Evolutionary conservation across 2,113 vertebrate species (phyloP).

Genomic region (Dascyllus trimaculatus): DNA sequence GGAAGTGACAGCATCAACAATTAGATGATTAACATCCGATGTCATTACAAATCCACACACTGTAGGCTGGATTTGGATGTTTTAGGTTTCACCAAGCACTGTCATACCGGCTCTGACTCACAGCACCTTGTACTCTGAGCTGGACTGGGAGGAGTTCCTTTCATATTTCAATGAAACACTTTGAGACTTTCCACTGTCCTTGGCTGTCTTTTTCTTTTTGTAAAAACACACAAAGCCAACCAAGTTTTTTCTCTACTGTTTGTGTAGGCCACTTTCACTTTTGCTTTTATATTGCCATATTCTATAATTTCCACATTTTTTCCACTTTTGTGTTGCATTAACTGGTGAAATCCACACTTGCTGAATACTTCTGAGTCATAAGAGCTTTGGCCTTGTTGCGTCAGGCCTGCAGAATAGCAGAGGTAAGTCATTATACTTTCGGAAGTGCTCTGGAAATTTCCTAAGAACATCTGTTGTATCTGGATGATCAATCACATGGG

Average conservation of each 20-base stretch:
- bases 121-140: background rate
- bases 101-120: constrained; percentile 22
- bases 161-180: background rate
- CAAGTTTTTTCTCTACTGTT: background rate
- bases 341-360: background rate
- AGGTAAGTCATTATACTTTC: background rate
- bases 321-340: background rate
- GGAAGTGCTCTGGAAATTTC: background rate
- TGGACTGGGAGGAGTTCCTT: background rate
- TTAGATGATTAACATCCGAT: constrained; percentile 33
- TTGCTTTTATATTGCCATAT: background rate
- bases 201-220: background rate
- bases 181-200: background rate
- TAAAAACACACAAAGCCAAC: background rate
- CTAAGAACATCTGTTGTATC: background rate
- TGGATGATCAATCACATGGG: background rate
- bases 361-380: constrained; percentile 37
- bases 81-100: background rate
- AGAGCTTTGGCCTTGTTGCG: background rate
- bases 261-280: constrained; percentile 15
- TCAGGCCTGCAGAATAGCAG: constrained; percentile 3
- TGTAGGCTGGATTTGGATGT: constrained; percentile 32
- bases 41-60: constrained; percentile 43
- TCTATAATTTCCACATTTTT: constrained; percentile 11
- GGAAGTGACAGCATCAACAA: constrained; percentile 50